Percentiles rank a stretch among this genome's conserved stretches.
Conservation (phyloP, 2,113 vertebrate species). For the Hydrolagus affinis region DNA sequence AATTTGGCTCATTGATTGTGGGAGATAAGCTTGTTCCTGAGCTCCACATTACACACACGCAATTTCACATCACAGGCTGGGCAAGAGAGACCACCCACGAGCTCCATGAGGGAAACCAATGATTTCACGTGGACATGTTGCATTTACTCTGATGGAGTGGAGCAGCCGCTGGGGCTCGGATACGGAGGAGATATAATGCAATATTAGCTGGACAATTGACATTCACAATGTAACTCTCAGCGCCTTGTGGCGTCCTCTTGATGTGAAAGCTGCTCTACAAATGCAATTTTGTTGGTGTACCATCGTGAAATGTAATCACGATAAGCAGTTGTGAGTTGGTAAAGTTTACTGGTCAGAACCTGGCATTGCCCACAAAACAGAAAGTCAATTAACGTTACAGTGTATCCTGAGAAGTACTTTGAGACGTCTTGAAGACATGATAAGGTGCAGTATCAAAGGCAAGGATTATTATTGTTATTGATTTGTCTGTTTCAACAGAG, state of each 20-base stretch:
- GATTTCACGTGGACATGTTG: constrained; percentile 54
- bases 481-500: constrained; percentile 9
- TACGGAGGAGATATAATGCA: not conserved
- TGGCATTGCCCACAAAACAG: not conserved
- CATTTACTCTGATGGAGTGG: not conserved
- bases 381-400: too few species aligned
- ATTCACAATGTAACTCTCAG: too few species aligned
- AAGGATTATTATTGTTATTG: too few species aligned
- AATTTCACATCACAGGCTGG: constrained; percentile 46
- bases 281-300: too few species aligned
- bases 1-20: too few species aligned
- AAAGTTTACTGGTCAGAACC: constrained; percentile 16
- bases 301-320: constrained; percentile 4
- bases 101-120: constrained; percentile 54
- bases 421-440: too few species aligned
- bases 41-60: constrained; percentile 48
- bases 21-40: constrained; percentile 50
- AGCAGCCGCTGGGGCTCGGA: not conserved
- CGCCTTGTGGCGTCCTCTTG: too few species aligned
- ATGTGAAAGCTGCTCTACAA: too few species aligned
- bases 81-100: constrained; percentile 46
- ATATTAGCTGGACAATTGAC: not conserved
- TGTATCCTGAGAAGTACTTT: too few species aligned
- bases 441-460: too few species aligned
- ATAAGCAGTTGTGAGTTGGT: not conserved